Evolutionary conservation across 2,113 vertebrate genomes (phyloP).

Genomic region (Sapayoa aenigma): DNA sequence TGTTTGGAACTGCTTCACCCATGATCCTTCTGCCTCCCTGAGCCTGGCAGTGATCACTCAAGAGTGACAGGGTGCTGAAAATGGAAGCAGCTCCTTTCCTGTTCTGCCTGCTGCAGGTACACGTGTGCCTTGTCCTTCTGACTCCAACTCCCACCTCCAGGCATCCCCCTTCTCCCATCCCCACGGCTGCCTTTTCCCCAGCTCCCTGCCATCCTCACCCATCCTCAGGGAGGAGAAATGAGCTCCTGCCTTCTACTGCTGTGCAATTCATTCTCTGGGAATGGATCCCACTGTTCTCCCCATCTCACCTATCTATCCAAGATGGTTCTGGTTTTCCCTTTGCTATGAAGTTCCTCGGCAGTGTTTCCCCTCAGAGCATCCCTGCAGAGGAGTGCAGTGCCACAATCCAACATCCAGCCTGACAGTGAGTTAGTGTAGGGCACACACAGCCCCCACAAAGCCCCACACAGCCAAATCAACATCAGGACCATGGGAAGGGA

Average conservation of each 20-base stretch:
- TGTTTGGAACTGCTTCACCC: background rate
- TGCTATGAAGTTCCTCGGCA: background rate
- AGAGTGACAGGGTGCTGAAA: background rate
- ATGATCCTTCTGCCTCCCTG: background rate
- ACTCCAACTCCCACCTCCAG: background rate
- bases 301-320: background rate
- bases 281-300: background rate
- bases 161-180: background rate
- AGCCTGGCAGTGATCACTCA: background rate
- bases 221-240: background rate
- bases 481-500: background rate
- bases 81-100: background rate
- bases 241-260: background rate
- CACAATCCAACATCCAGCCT: rapidly evolving
- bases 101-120: background rate
- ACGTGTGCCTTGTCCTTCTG: background rate
- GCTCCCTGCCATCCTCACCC: background rate
- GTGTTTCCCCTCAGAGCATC: background rate
- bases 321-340: background rate
- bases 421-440: background rate
- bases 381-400: background rate
- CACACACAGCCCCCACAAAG: background rate
- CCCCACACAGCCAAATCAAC: rapidly evolving
- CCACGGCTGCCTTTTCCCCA: background rate
- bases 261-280: background rate